Evolutionary conservation across 2,113 vertebrate species (phyloP).

Genomic region (Microtus oregoni): DNA sequence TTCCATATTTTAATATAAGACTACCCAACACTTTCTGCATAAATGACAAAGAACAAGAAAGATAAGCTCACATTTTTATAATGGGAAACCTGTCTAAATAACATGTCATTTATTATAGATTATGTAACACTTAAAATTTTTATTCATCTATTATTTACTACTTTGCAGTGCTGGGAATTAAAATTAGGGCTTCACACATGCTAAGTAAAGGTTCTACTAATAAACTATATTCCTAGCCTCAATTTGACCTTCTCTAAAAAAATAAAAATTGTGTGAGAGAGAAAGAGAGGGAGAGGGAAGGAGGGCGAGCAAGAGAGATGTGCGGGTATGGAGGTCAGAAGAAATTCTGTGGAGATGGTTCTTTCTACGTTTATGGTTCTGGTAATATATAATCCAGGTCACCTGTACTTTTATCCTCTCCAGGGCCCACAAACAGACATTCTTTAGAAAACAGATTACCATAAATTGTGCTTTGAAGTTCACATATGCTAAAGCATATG

Average conservation of each 20-base stretch:
- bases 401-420: not conserved
- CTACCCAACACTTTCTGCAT: constrained; percentile 65
- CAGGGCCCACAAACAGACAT: no score
- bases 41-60: constrained; percentile 52
- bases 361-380: not conserved
- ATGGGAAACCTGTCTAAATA: constrained; percentile 25
- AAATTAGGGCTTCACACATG: not conserved
- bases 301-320: no score
- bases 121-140: not conserved
- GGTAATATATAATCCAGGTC: not conserved
- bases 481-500: not conserved
- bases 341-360: not conserved
- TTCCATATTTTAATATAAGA: constrained; percentile 69
- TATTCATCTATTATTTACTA: not conserved
- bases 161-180: not conserved
- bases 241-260: not conserved
- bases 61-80: constrained; percentile 25
- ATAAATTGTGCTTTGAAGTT: not conserved
- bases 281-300: no score
- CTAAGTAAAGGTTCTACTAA: not conserved
- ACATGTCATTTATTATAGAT: constrained; percentile 44
- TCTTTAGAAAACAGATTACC: not conserved
- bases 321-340: not conserved
- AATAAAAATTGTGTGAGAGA: not conserved
- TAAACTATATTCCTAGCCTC: not conserved